Evolutionary conservation across 1,140 invertebrate genomes (phyloP), one percentile per base, ranked within the genome.

Genomic region (Leptinotarsa undecemlineata): DNA sequence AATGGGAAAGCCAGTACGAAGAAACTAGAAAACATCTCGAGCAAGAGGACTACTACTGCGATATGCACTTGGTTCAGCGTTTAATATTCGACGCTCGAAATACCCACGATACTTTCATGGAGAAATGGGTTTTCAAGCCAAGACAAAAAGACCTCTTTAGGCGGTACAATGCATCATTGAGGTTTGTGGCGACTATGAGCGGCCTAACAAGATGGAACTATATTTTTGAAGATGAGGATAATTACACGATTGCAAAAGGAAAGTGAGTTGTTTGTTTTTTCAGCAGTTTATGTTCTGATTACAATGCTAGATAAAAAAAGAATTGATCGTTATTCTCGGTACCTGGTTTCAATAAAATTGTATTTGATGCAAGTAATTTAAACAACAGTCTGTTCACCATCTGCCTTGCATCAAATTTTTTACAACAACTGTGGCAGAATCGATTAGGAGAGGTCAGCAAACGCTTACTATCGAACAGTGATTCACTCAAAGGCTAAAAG

Each of bases 101-200:
- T 1, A 94, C 94, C 0, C 89, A 93, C 62, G 88, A 88, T 3
- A 91, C 90, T 74, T 96, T 93, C 75, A 86, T 88, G 51, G 80
- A 81, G 60, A 84, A 85, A 20, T 91, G 90, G 87, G 85, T 87
- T 2, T 90, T 90, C 61, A 85, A 87, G 13, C 87, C 87, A 15
- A 84, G 81, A n/a, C 85, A 87, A 14, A 66, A 75, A 23, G 71
- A 84, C 15, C 80, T 93, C 2, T 89, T 91, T 3, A 81, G 86
- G 61, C 81, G 84, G n/a, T 95, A 93, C 77, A 90, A 92, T 64
- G 90, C 90, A 3, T 91, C 89, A 66, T 82, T 94, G 11, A 88
- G 93, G 48, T 97, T 96, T 84, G 91, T 96, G 20, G 93, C 94
- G 0, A 97, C 95, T 0, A 93, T 95, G 81, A 96, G 94, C 82